A percentile compares a stretch with the other conserved stretches of the same genome.
phyloP scores from a whole-genome alignment of 2,113 vertebrate species.

The Axis porcinus region DNA sequence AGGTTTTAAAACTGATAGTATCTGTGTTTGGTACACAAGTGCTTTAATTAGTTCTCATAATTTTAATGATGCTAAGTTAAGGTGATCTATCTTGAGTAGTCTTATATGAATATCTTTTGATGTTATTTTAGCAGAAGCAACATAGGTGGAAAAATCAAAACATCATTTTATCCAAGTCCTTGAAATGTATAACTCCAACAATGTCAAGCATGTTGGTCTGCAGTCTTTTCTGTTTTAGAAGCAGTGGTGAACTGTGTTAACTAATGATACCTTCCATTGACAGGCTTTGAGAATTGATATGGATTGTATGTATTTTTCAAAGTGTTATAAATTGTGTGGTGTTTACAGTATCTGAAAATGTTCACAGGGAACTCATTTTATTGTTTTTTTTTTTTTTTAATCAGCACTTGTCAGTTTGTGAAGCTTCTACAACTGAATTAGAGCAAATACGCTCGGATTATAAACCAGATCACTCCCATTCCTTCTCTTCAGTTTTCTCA shows the following conservation, averaged over 20 bases:
- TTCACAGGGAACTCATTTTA: slow-evolving; percentile 54
- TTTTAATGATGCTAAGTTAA: slow-evolving; percentile 60
- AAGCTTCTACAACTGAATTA: slow-evolving; percentile 46
- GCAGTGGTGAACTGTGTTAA: not conserved
- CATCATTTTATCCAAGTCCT: not conserved
- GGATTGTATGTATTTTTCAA: slow-evolving; percentile 44
- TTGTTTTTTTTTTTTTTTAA: not conserved
- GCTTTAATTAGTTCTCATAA: slow-evolving; percentile 50
- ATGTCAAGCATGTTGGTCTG: not conserved
- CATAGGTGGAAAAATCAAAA: not conserved
- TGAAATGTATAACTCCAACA: not conserved
- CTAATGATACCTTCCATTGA: slow-evolving; percentile 3
- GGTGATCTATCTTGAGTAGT: slow-evolving; percentile 42
- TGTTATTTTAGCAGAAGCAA: slow-evolving; percentile 29
- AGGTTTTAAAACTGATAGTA: slow-evolving; percentile 42
- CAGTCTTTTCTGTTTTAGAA: not conserved
- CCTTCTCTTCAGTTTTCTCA: slow-evolving; percentile 22
- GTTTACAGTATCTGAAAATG: slow-evolving; percentile 46
- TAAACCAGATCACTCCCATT: not conserved
- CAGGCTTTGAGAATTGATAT: slow-evolving; percentile 35
- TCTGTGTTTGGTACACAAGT: not conserved
- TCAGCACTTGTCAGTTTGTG: slow-evolving; percentile 19
- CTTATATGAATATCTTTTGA: not conserved
- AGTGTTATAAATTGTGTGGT: slow-evolving; percentile 39
- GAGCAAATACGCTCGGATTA: slow-evolving; percentile 23